Evolutionary conservation across 2,888 invertebrate species (phyloP).

Genomic region (Bhutanitis thaidina): DNA sequence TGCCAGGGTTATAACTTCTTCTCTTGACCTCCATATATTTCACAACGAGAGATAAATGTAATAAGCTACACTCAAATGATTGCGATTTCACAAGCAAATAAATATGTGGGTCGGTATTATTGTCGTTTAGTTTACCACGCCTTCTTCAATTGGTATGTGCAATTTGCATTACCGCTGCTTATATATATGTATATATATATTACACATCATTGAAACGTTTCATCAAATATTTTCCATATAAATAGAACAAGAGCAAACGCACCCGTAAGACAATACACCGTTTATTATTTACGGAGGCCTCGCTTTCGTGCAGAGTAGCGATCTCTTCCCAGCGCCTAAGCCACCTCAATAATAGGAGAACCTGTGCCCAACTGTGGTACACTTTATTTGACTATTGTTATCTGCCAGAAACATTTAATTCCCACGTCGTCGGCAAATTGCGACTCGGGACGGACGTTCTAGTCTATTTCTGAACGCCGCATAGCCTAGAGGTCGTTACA

Average conservation of each 20-base stretch:
- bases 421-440: neutral
- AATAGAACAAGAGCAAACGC: too few relatives aligned
- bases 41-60: neutral
- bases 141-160: neutral
- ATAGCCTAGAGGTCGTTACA: slow-evolving; percentile 11
- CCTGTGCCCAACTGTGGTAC: too few relatives aligned
- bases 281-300: too few relatives aligned
- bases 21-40: neutral
- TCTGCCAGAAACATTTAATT: neutral
- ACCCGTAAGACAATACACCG: too few relatives aligned
- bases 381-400: neutral
- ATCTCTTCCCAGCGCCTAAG: too few relatives aligned
- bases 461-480: slow-evolving; percentile 11
- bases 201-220: neutral
- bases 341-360: too few relatives aligned
- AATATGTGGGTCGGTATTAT: neutral
- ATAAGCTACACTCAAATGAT: neutral
- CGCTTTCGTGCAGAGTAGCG: too few relatives aligned
- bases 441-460: neutral
- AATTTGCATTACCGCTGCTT: neutral
- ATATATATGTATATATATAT: too few relatives aligned
- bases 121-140: neutral
- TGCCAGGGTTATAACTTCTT: neutral
- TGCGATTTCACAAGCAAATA: neutral
- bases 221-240: neutral